Percentiles rank a stretch among this genome's conserved stretches.
phyloP scores from a whole-genome alignment of 2,797 vertebrate species.

The Pseudochromis fuscus region DNA sequence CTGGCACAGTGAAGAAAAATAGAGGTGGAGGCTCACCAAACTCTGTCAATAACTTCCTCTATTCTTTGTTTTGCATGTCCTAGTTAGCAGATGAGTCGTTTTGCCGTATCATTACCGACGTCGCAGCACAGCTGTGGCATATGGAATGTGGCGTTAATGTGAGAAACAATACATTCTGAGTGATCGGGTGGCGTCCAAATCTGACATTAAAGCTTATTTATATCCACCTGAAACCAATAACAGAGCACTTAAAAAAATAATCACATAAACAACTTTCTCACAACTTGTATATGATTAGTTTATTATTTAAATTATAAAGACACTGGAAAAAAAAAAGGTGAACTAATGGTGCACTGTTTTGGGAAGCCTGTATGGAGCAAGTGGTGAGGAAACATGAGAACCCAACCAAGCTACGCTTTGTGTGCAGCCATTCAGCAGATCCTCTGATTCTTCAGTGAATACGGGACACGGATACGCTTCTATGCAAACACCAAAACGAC shows the following conservation, averaged over 20 bases:
- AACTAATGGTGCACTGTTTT: conserved; percentile 71
- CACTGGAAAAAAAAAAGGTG: conserved; percentile 56
- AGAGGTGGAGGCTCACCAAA: conserved; percentile 64
- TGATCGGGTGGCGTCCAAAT: conserved; percentile 66
- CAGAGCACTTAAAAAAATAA: neutral
- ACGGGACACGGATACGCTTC: conserved; percentile 33
- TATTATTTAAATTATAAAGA: conserved; percentile 52
- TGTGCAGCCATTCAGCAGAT: conserved; percentile 67
- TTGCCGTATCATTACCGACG: conserved; percentile 71
- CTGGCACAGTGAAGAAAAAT: conserved; percentile 76
- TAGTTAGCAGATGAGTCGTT: conserved; percentile 61
- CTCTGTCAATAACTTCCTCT: conserved; percentile 79
- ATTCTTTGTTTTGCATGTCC: conserved; percentile 57
- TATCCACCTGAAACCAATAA: conserved; percentile 51
- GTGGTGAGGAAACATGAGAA: conserved; percentile 79
- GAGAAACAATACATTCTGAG: conserved; percentile 72
- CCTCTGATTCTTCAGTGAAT: conserved; percentile 59
- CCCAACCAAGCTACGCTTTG: conserved; percentile 72
- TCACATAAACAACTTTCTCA: conserved; percentile 5
- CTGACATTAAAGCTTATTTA: conserved; percentile 50
- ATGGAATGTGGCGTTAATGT: conserved; percentile 72
- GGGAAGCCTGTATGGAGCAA: conserved; percentile 68
- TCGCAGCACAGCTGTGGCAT: conserved; percentile 71
- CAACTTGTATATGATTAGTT: conserved; percentile 29
- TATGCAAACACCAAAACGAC: conserved; percentile 44